Evolutionary conservation across 2,888 invertebrate species (phyloP).

Genomic region (Melanophora roralis): DNA sequence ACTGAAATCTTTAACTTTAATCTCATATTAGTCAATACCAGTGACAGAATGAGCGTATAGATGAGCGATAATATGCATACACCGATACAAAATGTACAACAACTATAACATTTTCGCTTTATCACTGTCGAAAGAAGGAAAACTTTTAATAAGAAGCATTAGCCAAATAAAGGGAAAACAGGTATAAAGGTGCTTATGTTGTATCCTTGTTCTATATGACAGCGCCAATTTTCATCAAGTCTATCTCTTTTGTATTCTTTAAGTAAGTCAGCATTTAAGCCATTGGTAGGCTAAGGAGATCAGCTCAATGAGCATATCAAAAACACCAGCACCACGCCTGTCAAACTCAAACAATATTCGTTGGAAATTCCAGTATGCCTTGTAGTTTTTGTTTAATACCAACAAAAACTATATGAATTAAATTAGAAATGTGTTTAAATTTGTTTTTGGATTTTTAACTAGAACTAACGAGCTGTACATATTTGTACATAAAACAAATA

Average conservation of each 20-base stretch:
- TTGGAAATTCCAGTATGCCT: conserved; percentile 53
- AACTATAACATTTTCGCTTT: conserved; percentile 64
- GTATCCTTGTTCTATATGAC: conserved; percentile 63
- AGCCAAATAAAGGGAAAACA: conserved; percentile 6
- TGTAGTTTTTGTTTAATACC: conserved; percentile 37
- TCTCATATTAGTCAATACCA: conserved; percentile 63
- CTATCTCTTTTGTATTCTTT: conserved; percentile 1
- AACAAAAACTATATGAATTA: conserved; percentile 16
- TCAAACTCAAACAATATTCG: conserved; percentile 61
- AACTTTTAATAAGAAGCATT: background rate
- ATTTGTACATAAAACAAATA: conserved; percentile 45
- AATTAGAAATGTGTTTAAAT: conserved; percentile 27
- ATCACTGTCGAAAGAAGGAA: conserved; percentile 60
- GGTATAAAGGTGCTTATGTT: conserved; percentile 29
- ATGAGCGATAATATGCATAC: background rate
- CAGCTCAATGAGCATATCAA: conserved; percentile 35
- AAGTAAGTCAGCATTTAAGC: background rate
- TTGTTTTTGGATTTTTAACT: conserved; percentile 1
- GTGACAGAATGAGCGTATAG: background rate
- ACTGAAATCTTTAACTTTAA: conserved; percentile 64
- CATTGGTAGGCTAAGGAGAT: conserved; percentile 4
- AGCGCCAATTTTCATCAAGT: conserved; percentile 54
- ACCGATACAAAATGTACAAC: conserved; percentile 20
- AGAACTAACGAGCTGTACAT: conserved; percentile 20
- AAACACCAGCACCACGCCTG: conserved; percentile 56